Evolutionary conservation across 2,888 invertebrate species (phyloP).

Genomic region (Drosophila falleni): DNA sequence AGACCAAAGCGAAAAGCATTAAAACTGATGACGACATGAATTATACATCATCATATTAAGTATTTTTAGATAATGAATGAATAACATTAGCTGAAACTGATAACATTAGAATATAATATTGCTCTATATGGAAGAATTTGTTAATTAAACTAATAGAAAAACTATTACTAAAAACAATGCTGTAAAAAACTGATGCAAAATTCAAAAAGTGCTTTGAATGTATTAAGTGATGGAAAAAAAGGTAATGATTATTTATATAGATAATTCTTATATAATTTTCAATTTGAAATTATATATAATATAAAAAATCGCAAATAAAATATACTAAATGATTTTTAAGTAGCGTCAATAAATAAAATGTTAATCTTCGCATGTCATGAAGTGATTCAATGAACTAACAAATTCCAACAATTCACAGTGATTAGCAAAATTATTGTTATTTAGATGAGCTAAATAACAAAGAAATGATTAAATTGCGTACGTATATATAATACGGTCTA

Average conservation of each 20-base stretch:
- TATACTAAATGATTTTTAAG: slow-evolving; percentile 10
- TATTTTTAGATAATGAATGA: background rate
- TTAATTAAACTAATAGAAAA: no score
- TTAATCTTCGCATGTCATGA: slow-evolving; percentile 20
- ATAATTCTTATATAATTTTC: slow-evolving; percentile 4
- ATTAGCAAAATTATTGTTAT: slow-evolving; percentile 11
- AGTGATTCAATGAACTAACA: slow-evolving; percentile 16
- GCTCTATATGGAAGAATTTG: no score
- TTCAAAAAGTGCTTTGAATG: no score
- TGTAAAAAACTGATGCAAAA: no score
- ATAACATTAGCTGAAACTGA: background rate
- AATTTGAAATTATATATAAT: background rate
- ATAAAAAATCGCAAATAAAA: slow-evolving; percentile 6
- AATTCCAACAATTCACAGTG: slow-evolving; percentile 23
- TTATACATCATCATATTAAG: background rate
- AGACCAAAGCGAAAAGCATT: background rate
- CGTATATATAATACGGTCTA: background rate
- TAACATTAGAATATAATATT: background rate
- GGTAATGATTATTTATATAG: background rate
- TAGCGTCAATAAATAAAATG: slow-evolving; percentile 21
- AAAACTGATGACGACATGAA: slow-evolving; percentile 5
- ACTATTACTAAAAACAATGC: no score
- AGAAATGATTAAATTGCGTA: slow-evolving; percentile 11
- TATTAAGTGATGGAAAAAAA: background rate
- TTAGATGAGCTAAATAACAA: slow-evolving; percentile 5